Conservation (phyloP, 2,797 vertebrate species). For the Enteromius mattozi region DNA sequence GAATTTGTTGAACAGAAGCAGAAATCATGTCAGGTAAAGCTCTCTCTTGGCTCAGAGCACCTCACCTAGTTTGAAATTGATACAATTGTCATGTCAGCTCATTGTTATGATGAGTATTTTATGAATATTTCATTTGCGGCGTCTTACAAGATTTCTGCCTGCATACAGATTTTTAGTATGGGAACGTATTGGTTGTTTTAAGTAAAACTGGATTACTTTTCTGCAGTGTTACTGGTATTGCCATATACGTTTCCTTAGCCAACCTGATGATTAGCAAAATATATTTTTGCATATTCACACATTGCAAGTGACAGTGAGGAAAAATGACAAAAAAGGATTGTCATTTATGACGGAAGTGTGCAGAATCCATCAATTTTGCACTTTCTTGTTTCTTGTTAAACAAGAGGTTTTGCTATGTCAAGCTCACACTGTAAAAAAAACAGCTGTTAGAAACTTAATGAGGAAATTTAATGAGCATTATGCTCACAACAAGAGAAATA, state of each 20-base stretch:
- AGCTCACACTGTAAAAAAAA: neutral
- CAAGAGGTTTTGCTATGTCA: neutral
- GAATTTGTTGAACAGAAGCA: constrained; percentile 64
- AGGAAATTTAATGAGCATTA: neutral
- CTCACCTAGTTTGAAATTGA: constrained; percentile 73
- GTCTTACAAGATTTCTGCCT: constrained; percentile 59
- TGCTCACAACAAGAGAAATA: constrained; percentile 6
- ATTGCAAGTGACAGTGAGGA: neutral
- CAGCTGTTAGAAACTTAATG: constrained; percentile 10
- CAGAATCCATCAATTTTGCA: neutral
- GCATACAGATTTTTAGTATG: constrained; percentile 70
- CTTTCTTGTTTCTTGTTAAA: neutral
- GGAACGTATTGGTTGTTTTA: constrained; percentile 16
- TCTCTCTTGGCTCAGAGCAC: constrained; percentile 68
- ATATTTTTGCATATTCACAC: neutral
- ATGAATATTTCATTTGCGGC: constrained; percentile 77
- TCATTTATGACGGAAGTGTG: neutral
- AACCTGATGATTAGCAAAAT: neutral
- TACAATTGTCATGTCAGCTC: constrained; percentile 72
- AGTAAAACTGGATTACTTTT: constrained; percentile 24
- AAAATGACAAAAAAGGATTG: neutral
- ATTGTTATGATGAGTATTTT: constrained; percentile 72
- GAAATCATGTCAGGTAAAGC: constrained; percentile 68
- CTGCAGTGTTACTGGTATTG: neutral
- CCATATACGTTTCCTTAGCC: neutral